phyloP scores from a whole-genome alignment of 2,888 invertebrate genomes.

The Nasonia oneida region DNA sequence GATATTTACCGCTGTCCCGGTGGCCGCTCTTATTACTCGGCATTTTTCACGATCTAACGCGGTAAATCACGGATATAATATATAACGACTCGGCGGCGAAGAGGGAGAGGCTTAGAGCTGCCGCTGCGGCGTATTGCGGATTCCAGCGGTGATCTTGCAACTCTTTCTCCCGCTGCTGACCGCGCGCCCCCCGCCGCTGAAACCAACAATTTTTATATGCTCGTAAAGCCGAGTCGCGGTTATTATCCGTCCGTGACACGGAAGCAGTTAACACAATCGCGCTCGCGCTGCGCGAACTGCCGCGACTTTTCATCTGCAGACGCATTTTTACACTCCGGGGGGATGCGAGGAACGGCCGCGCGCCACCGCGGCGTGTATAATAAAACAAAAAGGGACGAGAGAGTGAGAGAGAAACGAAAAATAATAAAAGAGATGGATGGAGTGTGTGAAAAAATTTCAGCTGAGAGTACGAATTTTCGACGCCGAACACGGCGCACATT shows the following conservation, averaged over 20 bases:
- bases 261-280: conserved; percentile 60
- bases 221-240: conserved; percentile 60
- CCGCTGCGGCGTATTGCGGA: conserved; percentile 34
- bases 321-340: conserved; percentile 44
- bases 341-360: conserved; percentile 14
- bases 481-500: no score
- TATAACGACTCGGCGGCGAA: conserved; percentile 17
- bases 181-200: conserved; percentile 51
- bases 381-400: conserved; percentile 1
- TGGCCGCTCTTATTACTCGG: conserved; percentile 30
- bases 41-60: conserved; percentile 43
- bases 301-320: conserved; percentile 57
- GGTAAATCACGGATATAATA: conserved; percentile 47
- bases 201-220: conserved; percentile 67
- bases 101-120: conserved; percentile 19
- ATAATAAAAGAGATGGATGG: background rate
- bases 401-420: background rate
- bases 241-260: conserved; percentile 61
- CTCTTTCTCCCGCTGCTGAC: conserved; percentile 61
- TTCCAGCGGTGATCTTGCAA: conserved; percentile 61
- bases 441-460: conserved; percentile 4
- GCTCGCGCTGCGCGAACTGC: background rate
- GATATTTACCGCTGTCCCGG: conserved; percentile 2
- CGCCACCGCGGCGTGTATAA: background rate
- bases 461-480: conserved; percentile 39